Evolutionary conservation across 2,888 invertebrate genomes (phyloP), one percentile per base, ranked within the genome.

Genomic region (Thymelicus lineola): DNA sequence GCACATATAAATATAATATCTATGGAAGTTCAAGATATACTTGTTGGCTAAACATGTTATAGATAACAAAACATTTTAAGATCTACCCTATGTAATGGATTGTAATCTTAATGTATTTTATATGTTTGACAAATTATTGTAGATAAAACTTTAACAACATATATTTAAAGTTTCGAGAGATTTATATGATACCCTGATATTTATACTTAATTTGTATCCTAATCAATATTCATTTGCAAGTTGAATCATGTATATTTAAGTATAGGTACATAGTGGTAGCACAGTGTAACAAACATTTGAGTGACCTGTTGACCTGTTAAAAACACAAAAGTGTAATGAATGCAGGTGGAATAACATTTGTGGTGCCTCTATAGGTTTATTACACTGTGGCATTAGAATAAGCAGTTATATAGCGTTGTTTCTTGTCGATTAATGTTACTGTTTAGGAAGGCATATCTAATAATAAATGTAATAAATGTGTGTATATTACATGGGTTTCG

Each of bases 381-480:
- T 58, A 58, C 58, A 58, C 58, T 58, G 36, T 58, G 58, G 38
- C 17, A 4, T 28, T 58, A 58, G 69, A 63, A 38, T 86, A 86
- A 86, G 84, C 81, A 82, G 87, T 88, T 90, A 86, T 89, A 85
- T 81, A 76, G 77, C 86, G 86, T 89, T 91, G 89, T 90, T 82
- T 89, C 86, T 83, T 76, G 86, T 89, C 87, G 79, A 85, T 86
- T 86, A 84, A 87, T 87, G 88, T 92, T 91, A 88, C 81, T 88
- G 86, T 89, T 84, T 91, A 92, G 88, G 83, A 89, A 82, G 84
- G 89, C 90, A 91, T 93, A 92, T 93, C 90, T 91, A 12, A 9
- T 12, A 42, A 12, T 1, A 10, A 10, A 42, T 42, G 89, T 91
- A 93, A 88, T 93, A 92, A 93, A 93, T 91, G 93, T 91, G 92